These are phyloP conservation scores for Chlorodrepanis virens DNA, from an alignment of 2,113 vertebrate species.

Conservation along the genomic window DNA sequence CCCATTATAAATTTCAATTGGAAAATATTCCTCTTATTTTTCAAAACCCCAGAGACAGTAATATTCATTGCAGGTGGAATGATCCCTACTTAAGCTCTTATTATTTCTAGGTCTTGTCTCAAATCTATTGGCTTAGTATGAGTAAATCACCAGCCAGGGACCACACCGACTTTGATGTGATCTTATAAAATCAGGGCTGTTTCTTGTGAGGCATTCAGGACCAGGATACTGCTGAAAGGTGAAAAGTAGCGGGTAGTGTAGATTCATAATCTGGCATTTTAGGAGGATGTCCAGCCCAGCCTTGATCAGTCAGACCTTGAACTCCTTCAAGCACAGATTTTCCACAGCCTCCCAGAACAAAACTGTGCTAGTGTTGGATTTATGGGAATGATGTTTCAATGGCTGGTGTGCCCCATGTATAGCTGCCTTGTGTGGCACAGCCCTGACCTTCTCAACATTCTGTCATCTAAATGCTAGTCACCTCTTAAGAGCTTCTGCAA, in stretches of 20 bases:
- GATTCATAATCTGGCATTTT: neutral
- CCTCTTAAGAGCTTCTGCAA: constrained; percentile 31
- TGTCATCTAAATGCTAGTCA: neutral
- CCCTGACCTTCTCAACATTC: constrained; percentile 43
- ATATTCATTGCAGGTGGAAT: neutral
- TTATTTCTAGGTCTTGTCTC: neutral
- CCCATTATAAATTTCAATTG: neutral
- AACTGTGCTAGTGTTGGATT: neutral
- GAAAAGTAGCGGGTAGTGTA: neutral
- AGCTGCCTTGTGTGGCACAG: neutral
- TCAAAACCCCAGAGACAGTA: neutral
- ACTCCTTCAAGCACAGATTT: neutral
- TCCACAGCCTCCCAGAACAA: neutral
- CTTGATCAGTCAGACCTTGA: neutral
- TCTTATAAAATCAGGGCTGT: neutral
- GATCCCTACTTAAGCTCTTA: neutral
- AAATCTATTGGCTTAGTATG: neutral
- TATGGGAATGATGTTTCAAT: constrained; percentile 9
- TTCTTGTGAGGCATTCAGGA: neutral
- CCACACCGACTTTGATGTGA: neutral
- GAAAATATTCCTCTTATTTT: neutral
- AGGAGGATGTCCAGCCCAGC: neutral
- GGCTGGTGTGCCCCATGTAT: neutral
- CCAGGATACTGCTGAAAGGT: neutral
- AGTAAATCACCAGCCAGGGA: neutral